Base-by-base conservation (phyloP, 2,797 vertebrate genomes). In the Notolepis coatsorum region DNA sequence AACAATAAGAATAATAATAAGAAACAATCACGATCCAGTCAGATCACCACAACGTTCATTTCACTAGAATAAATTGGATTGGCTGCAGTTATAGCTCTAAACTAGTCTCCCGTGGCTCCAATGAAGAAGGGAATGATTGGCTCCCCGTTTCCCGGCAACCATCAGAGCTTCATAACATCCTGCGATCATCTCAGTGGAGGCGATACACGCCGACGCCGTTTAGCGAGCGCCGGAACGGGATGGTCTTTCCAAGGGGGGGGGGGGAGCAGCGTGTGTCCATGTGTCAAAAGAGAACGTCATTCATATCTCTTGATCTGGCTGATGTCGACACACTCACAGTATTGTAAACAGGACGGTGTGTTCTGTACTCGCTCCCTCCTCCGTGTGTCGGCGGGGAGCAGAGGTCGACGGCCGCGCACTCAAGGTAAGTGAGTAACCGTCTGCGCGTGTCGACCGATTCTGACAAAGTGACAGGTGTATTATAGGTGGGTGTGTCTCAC, bases 41-140 rank as follows among this genome's bases (percentile, higher is more conserved):
- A 88, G 87, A 91, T 90, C 66, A 84, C 89, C 81, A 77, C 82
- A 74, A 84, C 85, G 86, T 87, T 89, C 86, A 86, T 89, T 92
- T 91, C 91, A 92, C 91, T 93, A 89, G 90, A 89, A 91, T n/a
- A 91, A 89, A 91, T 88, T 81, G 79, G 81, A 85, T 91, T 91
- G 82, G 69, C 77, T 80, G 84, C 89, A 90, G 90, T 92, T 89
- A n/a, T n/a, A 90, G 89, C 84, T 87, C 87, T 81, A 91, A 91
- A 92, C 87, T 82, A 77, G 79, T 84, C 87, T 86, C 88, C 87
- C 7, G 75, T 86, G 85, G 87, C 87, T 81, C 68, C 62, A 33
- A 71, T 71, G 68, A 49, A 68, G 69, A 75, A 71, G 78, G 76
- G 79, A 64, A 79, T 73, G 81, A 89, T 89, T 80, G 81, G 78